Evolutionary conservation across 2,113 vertebrate genomes (phyloP).

Genomic region (Salvelinus alpinus): DNA sequence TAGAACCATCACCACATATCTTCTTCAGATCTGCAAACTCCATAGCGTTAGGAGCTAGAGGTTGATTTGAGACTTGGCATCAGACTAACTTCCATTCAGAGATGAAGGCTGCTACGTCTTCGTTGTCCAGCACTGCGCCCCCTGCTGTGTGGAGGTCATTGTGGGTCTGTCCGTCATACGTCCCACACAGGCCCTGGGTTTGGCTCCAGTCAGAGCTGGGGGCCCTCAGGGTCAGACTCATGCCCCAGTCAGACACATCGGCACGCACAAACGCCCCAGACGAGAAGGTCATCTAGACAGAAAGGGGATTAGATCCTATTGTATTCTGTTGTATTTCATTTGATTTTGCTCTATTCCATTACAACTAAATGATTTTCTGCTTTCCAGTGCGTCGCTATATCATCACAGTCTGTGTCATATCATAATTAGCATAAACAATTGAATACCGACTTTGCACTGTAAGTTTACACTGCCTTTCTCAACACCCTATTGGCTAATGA

Average conservation of each 20-base stretch:
- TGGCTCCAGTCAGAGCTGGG: slow-evolving; percentile 79
- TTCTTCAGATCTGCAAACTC: too few species aligned
- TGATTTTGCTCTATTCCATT: neutral
- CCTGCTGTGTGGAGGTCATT: slow-evolving; percentile 83
- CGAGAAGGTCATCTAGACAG: slow-evolving; percentile 80
- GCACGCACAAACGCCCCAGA: slow-evolving; percentile 87
- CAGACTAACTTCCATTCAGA: slow-evolving; percentile 81
- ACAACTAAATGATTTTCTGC: neutral
- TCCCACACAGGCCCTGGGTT: slow-evolving; percentile 87
- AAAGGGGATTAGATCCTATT: neutral
- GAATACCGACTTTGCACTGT: too few species aligned
- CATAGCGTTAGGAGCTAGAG: too few species aligned
- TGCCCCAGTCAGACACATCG: slow-evolving; percentile 87
- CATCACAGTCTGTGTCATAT: neutral
- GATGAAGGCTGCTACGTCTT: slow-evolving; percentile 73
- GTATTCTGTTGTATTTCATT: neutral
- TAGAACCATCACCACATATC: too few species aligned
- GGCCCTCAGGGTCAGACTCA: slow-evolving; percentile 86
- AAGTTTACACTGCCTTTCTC: too few species aligned
- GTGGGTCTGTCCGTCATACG: slow-evolving; percentile 78
- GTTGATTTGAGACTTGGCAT: too few species aligned
- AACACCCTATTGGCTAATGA: neutral
- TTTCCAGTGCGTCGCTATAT: neutral
- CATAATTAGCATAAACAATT: too few species aligned
- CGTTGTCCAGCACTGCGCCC: slow-evolving; percentile 54